Percentiles rank a stretch among this genome's conserved stretches.
Conservation (phyloP, 2,888 invertebrate genomes). For the Thera obeliscata region DNA sequence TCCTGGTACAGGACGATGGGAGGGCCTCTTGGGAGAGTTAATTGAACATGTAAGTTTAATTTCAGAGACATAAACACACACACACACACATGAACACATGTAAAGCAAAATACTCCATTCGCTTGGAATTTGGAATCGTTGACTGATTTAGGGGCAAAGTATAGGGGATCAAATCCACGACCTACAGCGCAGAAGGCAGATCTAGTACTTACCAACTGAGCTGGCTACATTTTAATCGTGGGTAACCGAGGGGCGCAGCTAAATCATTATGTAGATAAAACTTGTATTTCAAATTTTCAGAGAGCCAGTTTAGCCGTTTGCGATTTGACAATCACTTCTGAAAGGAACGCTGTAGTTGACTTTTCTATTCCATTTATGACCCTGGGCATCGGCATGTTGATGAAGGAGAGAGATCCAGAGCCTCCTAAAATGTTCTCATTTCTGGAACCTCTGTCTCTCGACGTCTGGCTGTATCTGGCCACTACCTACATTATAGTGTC, state of each 20-base stretch:
- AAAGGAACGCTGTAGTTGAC: slow-evolving; percentile 93
- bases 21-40: slow-evolving; percentile 89
- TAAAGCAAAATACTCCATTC: no score
- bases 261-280: no score
- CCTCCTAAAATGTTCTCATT: slow-evolving; percentile 95
- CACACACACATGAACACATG: no score
- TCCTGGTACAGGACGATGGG: slow-evolving; percentile 88
- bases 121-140: no score
- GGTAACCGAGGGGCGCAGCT: no score
- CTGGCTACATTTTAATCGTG: no score
- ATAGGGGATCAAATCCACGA: no score
- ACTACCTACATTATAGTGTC: slow-evolving; percentile 93
- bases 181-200: no score
- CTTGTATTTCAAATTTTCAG: slow-evolving; percentile 74
- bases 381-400: slow-evolving; percentile 94
- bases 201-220: no score
- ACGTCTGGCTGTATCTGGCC: slow-evolving; percentile 95
- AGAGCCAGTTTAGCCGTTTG: slow-evolving; percentile 96
- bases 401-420: slow-evolving; percentile 89
- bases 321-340: slow-evolving; percentile 96
- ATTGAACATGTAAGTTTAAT: slow-evolving; percentile 86
- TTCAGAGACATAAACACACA: not conserved
- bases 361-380: slow-evolving; percentile 99
- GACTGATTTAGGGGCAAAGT: no score
- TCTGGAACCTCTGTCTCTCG: slow-evolving; percentile 91